These are phyloP conservation scores for Periophthalmodon schlosseri DNA, from an alignment of 2,113 vertebrate genomes.

Conservation along the genomic window DNA sequence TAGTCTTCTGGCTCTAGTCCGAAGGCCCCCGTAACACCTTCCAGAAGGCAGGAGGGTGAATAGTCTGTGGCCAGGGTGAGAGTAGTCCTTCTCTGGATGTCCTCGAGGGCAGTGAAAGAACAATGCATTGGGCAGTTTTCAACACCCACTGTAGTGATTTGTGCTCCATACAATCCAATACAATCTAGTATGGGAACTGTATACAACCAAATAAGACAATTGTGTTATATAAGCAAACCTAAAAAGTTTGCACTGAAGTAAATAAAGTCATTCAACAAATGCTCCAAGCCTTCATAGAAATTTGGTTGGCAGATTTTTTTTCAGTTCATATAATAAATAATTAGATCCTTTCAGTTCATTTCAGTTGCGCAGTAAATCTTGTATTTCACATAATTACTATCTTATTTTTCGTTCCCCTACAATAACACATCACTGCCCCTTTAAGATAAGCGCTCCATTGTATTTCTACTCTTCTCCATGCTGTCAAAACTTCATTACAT, in stretches of 20 bases:
- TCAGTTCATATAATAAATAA: neutral
- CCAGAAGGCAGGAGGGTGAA: too few relatives aligned
- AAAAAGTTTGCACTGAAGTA: neutral
- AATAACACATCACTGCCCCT: neutral
- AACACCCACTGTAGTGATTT: too few relatives aligned
- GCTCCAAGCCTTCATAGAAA: neutral
- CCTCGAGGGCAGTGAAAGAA: too few relatives aligned
- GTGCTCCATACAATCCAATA: too few relatives aligned
- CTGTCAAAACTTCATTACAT: neutral
- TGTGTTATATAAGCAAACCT: neutral
- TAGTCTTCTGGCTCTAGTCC: too few relatives aligned
- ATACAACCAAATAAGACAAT: too few relatives aligned
- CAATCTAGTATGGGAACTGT: too few relatives aligned
- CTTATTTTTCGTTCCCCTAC: neutral
- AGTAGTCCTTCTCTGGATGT: too few relatives aligned
- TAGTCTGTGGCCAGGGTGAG: too few relatives aligned
- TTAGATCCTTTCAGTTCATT: neutral
- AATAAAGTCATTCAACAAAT: neutral
- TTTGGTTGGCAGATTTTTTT: neutral
- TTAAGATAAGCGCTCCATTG: neutral
- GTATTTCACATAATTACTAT: neutral
- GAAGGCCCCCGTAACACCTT: too few relatives aligned
- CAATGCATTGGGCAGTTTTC: too few relatives aligned
- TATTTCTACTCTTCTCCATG: neutral
- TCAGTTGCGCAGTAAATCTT: neutral